Percentiles rank a stretch among this genome's conserved stretches.
phyloP scores from a whole-genome alignment of 2,797 vertebrate genomes.

The Pteropus rufus region DNA sequence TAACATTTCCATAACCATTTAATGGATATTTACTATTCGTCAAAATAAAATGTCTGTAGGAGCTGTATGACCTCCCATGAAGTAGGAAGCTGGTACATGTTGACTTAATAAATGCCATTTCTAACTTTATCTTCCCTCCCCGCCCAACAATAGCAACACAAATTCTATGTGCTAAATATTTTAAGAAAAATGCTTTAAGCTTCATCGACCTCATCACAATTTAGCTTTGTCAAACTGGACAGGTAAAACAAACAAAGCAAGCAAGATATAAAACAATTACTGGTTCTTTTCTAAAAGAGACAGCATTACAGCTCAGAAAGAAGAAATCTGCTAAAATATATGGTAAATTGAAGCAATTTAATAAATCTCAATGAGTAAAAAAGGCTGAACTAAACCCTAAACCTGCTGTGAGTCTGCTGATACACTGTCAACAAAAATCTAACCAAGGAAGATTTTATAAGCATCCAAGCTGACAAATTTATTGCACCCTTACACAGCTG shows the following conservation, averaged over 20 bases:
- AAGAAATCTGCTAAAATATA: neutral
- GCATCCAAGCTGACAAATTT: neutral
- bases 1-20: neutral
- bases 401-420: neutral
- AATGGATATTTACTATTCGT: neutral
- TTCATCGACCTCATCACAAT: neutral
- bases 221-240: neutral
- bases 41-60: neutral
- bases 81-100: neutral
- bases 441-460: neutral
- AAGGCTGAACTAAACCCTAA: neutral
- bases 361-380: neutral
- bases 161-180: neutral
- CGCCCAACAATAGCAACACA: neutral
- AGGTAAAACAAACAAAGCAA: neutral
- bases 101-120: neutral
- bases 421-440: neutral
- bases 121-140: neutral
- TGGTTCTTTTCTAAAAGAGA: slow-evolving; percentile 14
- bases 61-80: neutral
- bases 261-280: neutral
- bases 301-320: neutral
- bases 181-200: slow-evolving; percentile 11
- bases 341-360: neutral
- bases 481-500: neutral